These are phyloP conservation scores for Suncus etruscus DNA, from an alignment of 2,113 vertebrate genomes.

Conservation along the genomic window DNA sequence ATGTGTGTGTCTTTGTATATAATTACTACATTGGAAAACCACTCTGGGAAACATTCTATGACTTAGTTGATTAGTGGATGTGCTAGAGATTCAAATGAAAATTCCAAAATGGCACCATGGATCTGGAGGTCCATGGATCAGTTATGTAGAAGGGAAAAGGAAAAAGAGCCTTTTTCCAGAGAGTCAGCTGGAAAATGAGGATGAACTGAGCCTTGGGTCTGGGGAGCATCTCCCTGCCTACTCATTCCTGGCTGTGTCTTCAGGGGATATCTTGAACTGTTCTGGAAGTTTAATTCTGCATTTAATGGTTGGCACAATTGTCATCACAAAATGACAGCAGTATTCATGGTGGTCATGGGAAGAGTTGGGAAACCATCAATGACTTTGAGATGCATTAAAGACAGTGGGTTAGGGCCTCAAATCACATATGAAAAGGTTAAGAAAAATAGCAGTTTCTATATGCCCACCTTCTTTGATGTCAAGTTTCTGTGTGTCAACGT, in stretches of 20 bases:
- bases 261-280: background rate
- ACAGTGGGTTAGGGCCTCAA: background rate
- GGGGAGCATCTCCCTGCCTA: background rate
- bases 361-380: background rate
- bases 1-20: background rate
- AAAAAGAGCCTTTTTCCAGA: background rate
- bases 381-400: background rate
- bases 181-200: background rate
- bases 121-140: background rate
- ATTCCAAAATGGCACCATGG: background rate
- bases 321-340: background rate
- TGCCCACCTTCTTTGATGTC: background rate
- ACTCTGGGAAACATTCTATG: background rate
- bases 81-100: background rate
- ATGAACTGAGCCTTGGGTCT: background rate
- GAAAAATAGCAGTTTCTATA: background rate
- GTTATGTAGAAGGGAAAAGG: background rate
- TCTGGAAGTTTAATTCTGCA: background rate
- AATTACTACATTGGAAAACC: background rate
- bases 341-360: background rate
- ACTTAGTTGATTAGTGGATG: too few species aligned
- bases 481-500: background rate
- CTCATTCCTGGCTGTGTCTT: background rate
- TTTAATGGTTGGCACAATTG: background rate
- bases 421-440: background rate